These are phyloP conservation scores for Vesta saturnalis DNA, from an alignment of 2,888 invertebrate genomes.

Conservation along the genomic window DNA sequence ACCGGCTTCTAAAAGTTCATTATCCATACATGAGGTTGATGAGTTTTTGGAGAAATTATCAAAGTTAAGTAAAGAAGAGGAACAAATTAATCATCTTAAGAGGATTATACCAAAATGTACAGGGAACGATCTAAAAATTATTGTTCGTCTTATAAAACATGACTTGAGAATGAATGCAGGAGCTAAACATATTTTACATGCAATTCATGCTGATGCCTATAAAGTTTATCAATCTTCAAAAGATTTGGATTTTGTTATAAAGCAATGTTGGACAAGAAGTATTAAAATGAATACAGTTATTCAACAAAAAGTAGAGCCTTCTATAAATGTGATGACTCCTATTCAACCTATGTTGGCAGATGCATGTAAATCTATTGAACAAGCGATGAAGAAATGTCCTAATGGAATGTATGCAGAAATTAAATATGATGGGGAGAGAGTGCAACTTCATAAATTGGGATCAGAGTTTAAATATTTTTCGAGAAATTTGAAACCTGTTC, in stretches of 20 bases:
- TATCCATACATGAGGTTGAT: conserved; percentile 83
- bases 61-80: conserved; percentile 84
- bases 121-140: conserved; percentile 80
- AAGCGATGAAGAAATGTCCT: conserved; percentile 92
- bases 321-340: conserved; percentile 85
- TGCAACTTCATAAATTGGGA: conserved; percentile 92
- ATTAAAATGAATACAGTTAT: conserved; percentile 5
- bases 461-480: conserved; percentile 89
- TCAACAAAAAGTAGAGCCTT: conserved; percentile 60
- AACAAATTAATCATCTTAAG: conserved; percentile 81
- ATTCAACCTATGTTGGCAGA: conserved; percentile 95
- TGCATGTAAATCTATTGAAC: conserved; percentile 90
- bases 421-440: conserved; percentile 96
- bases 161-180: conserved; percentile 94
- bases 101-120: conserved; percentile 81
- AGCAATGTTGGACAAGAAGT: conserved; percentile 26
- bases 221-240: conserved; percentile 86
- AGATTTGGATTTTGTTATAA: conserved; percentile 79
- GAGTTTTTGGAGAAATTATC: conserved; percentile 78
- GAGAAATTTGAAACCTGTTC: conserved; percentile 84
- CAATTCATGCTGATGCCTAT: conserved; percentile 88
- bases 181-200: conserved; percentile 91
- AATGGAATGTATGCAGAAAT: conserved; percentile 93
- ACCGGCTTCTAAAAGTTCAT: conserved; percentile 73
- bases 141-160: conserved; percentile 88